Base-by-base conservation (phyloP, 2,113 vertebrate species). In the Pachyramphus minor region DNA sequence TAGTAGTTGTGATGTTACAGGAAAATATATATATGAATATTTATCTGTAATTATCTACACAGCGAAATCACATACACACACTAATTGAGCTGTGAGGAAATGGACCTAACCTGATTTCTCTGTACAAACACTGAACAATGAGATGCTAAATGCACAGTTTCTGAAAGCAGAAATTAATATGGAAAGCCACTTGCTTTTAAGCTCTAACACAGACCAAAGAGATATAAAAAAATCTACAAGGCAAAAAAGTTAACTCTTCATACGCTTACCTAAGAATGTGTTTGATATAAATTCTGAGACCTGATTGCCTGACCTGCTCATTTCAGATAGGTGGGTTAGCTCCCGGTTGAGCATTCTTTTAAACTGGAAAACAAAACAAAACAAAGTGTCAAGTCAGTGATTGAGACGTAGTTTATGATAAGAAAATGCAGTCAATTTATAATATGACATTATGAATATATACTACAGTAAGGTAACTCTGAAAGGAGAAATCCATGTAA, bases 311-410 rank as follows among this genome's bases (percentile, higher is more conserved):
- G 99, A 99, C 49, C 99, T 98, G 97, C 99, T 99, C 99, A 99
- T 99, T 98, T 99, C 99, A 73, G 99, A 99, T 55, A 99, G 98
- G 95, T 99, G 99, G 84, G 98, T 99, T 77, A 99, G 98, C 96
- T 99, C 99, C 92, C 99, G 98, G 96, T 99, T 99, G 89, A 99
- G 98, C 99, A 99, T 99, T 97, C 99, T 99, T 97, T 99, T 99
- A 97, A 99, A 99, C 99, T 99, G 97, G 52, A 98, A 98, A 97
- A 93, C 33, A 87, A 93, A 95, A 73, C 6, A 67, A 87, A 64
- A 59, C 14, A 23, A 59, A 69, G 7, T 0, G 0, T 16, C 23
- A 68, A 44, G 31, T 96, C 83, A 94, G 62, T 7, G 4, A 72
- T 37, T n/a, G 84, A 80, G 35, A 79, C 21, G 23, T 59, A 64